Evolutionary conservation across 2,888 invertebrate genomes (phyloP).

Genomic region (Lissonota sp.): DNA sequence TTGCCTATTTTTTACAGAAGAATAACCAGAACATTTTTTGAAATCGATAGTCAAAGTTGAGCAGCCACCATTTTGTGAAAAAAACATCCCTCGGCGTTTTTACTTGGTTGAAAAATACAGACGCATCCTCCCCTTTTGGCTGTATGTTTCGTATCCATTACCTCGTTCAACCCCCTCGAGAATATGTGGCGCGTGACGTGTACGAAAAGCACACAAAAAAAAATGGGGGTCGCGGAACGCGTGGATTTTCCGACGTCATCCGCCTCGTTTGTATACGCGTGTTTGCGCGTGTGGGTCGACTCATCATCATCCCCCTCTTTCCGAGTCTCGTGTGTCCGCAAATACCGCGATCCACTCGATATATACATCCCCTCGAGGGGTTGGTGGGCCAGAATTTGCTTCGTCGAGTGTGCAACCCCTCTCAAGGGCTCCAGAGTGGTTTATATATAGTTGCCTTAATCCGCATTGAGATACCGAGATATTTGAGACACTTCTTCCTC

Average conservation of each 20-base stretch:
- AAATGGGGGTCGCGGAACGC: too few species aligned
- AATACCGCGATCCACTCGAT: conserved; percentile 63
- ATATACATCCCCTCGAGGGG: conserved; percentile 48
- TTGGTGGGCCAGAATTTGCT: background rate
- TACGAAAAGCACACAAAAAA: background rate
- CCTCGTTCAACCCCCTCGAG: conserved; percentile 67
- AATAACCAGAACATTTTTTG: too few species aligned
- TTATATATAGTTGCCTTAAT: too few species aligned
- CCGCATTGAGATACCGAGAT: too few species aligned
- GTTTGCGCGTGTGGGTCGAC: conserved; percentile 9
- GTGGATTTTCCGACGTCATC: conserved; percentile 53
- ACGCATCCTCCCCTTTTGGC: conserved; percentile 13
- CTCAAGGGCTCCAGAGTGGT: too few species aligned
- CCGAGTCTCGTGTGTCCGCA: conserved; percentile 61
- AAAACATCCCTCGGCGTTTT: too few species aligned
- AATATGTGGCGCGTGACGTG: conserved; percentile 56
- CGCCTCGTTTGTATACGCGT: conserved; percentile 7
- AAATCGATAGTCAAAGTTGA: too few species aligned
- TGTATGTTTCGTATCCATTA: conserved; percentile 75
- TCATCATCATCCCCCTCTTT: conserved; percentile 10
- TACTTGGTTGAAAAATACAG: background rate
- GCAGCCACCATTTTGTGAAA: too few species aligned
- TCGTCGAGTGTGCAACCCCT: background rate
- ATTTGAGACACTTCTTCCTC: too few species aligned
- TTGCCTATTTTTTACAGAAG: too few species aligned